Percentiles rank a stretch among this genome's conserved stretches.
Evolutionary conservation across 2,888 invertebrate genomes (phyloP).

Genomic region (Cheiracanthium punctorium): DNA sequence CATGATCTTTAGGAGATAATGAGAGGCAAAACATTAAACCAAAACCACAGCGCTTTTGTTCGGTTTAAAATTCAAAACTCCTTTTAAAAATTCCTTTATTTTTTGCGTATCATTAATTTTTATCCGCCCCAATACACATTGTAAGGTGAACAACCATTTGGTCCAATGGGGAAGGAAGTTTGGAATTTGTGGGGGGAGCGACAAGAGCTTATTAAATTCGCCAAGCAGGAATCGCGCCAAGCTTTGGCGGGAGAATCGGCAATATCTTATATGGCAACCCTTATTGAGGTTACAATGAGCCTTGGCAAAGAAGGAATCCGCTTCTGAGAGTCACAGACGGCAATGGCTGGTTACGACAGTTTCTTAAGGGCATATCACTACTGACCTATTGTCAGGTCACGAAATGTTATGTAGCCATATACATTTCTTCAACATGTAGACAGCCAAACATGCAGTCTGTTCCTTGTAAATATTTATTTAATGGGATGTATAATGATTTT

Average conservation of each 20-base stretch:
- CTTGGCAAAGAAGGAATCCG: slow-evolving; percentile 58
- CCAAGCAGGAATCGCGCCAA: slow-evolving; percentile 33
- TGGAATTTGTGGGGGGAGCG: slow-evolving; percentile 19
- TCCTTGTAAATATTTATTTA: too few relatives aligned
- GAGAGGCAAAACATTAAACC: slow-evolving; percentile 19
- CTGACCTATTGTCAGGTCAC: not conserved
- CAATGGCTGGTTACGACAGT: slow-evolving; percentile 30
- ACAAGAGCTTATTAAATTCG: slow-evolving; percentile 16
- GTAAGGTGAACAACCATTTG: slow-evolving; percentile 47
- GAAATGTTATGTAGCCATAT: too few relatives aligned
- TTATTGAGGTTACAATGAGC: slow-evolving; percentile 65
- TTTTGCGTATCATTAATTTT: slow-evolving; percentile 56
- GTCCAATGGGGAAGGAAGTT: slow-evolving; percentile 21
- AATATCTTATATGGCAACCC: slow-evolving; percentile 53
- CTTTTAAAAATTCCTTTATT: slow-evolving; percentile 14
- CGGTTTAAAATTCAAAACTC: not conserved
- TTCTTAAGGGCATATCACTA: slow-evolving; percentile 19
- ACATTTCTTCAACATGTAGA: too few relatives aligned
- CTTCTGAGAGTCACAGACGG: slow-evolving; percentile 43
- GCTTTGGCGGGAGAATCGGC: slow-evolving; percentile 31
- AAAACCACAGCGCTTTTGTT: slow-evolving; percentile 16
- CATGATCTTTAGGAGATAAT: slow-evolving; percentile 13
- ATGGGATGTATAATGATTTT: too few relatives aligned
- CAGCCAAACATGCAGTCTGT: too few relatives aligned
- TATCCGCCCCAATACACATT: slow-evolving; percentile 47